Base-by-base conservation (phyloP, 2,888 invertebrate genomes). In the Philereme vetulata region DNA sequence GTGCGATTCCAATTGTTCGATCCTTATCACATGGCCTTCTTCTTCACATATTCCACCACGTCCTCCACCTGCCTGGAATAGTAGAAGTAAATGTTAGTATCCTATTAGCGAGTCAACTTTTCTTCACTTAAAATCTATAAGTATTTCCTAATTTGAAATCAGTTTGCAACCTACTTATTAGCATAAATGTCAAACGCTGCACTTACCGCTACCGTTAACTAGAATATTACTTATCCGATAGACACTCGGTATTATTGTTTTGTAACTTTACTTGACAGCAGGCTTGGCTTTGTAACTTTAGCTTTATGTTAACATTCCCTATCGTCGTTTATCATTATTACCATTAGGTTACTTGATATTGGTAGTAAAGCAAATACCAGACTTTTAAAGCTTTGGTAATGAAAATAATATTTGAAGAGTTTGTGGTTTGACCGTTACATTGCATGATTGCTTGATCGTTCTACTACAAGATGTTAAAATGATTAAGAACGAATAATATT, bases 181-280 rank as follows among this genome's bases (percentile, higher is more conserved):
- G 60, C 65, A 66, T 68, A 68, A 66, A 64, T 57, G 63, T 66
- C 66, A 66, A 59, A 59, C 48, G 51, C 52, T 59, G 57, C 53
- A 61, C 62, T 67, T 62, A 59, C 56, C 46, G 47, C 59, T 61
- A 56, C 58, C 59, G 62, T 61, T 66, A 66, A 62, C 64, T 59
- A 38, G 60, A 7, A 49, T 42, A 56, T 61, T 50, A 62, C 35
- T 57, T 62, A 57, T 50, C 36, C 40, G 11, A 50, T 43, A 47
- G 62, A 54, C 50, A 56, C 40, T 38, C 6, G 34, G 49, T 48
- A 49, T 52, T 57, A 54, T 62, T 62, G 62, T 62, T 57, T 54
- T 57, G 62, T 62, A 53, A 61, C 50, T 43, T 57, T 50, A 47
- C 51, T 36, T 56, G 46, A 44, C 60, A 59, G 50, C 34, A 45